A percentile compares a stretch with the other conserved stretches of the same genome.
phyloP scores from a whole-genome alignment of 2,113 vertebrate species.

The Marcusenius ussheri region DNA sequence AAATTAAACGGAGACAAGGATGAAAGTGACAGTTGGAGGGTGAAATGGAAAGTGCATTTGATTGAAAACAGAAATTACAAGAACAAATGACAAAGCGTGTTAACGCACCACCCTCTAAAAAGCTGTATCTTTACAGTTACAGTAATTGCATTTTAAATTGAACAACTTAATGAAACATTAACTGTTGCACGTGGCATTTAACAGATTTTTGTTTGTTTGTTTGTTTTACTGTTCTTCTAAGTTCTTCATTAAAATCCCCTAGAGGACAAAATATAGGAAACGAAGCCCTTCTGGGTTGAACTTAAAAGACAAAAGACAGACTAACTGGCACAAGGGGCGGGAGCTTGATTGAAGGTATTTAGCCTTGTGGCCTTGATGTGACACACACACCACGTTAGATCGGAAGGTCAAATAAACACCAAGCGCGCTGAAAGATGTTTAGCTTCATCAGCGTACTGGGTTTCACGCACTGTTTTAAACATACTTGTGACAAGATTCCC shows the following conservation, averaged over 20 bases:
- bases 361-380: neutral
- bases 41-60: neutral
- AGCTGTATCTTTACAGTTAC: neutral
- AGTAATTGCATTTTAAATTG: neutral
- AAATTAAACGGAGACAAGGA: neutral
- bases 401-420: neutral
- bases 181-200: neutral
- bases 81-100: neutral
- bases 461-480: neutral
- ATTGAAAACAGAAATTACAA: neutral
- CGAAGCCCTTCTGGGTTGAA: neutral
- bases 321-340: neutral
- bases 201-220: neutral
- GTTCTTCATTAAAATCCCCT: neutral
- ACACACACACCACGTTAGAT: neutral
- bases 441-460: neutral
- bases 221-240: neutral
- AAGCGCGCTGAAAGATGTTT: slow-evolving; percentile 8
- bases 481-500: neutral
- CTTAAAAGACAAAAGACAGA: neutral
- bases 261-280: neutral
- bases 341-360: neutral
- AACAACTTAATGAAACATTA: neutral
- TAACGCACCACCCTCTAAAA: neutral
- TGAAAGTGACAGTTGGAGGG: neutral